Base-by-base conservation (phyloP, 2,888 invertebrate species). In the Caenorhabditis sulstoni region DNA sequence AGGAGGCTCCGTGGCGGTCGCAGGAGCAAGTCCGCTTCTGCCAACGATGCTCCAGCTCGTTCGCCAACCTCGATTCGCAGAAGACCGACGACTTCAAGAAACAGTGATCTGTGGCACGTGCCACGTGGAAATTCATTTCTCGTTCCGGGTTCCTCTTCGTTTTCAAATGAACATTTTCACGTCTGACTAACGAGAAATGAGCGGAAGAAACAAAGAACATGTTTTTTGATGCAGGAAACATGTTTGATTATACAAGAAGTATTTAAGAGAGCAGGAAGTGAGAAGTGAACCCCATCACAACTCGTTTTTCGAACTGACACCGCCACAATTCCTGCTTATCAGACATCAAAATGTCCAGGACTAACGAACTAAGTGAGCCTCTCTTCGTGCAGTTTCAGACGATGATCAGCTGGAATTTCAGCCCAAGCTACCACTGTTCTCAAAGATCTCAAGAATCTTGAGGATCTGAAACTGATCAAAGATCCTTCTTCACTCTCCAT, bases 1-100 rank as follows among this genome's bases (percentile, higher is more conserved):
- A 74, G n/a, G 76, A 73, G 14, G 81, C 83, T 14, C 83, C 83
- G 71, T 81, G 81, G 81, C 80, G 66, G 35, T 83, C 83, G 3
- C 78, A 76, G 29, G 76, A 83, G 20, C 70, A 75, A 44, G 76
- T 81, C 16, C 57, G 83, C 20, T 81, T 83, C 76, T 83, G 83
- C 53, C 75, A 75, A 11, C 14, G 74, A 49, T 83, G 83, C 50
- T 74, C 80, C 22, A 64, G 75, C 7, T 68, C 81, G 0, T 81
- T 78, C 37, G 58, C 66, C 18, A 80, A 80, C 45, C 22, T 80
- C 22, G 80, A 80, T 58, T 53, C 71, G 3, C 41, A 62, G 39
- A 18, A 50, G 1, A 45, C 44, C n/a, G 58, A 55, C 29, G 73
- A 73, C 8, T 73, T 73, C 58, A 62, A 45, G 11, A 62, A 57